Percentiles rank a stretch among this genome's conserved stretches.
Evolutionary conservation across 1,140 invertebrate genomes (phyloP).

Genomic region (Chrysoperla carnea): DNA sequence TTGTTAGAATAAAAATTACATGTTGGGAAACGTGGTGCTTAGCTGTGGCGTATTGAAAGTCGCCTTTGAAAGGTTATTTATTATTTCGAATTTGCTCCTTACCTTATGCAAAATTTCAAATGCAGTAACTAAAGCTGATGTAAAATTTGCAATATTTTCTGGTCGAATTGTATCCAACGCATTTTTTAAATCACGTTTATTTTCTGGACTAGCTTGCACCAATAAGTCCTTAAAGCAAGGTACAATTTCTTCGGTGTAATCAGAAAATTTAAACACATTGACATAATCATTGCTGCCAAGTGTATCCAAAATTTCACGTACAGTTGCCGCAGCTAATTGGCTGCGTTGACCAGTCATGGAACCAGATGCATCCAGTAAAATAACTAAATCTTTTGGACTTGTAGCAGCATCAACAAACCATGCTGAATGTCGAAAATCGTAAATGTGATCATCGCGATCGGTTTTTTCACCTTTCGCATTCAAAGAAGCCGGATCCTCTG

Average conservation of each 20-base stretch:
- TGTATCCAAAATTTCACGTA: constrained; percentile 79
- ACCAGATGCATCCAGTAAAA: constrained; percentile 78
- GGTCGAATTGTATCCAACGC: constrained; percentile 45
- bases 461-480: constrained; percentile 18
- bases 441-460: constrained; percentile 48
- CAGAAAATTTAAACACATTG: constrained; percentile 75
- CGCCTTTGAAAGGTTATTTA: too few species aligned
- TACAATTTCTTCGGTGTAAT: constrained; percentile 54
- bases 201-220: constrained; percentile 75
- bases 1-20: too few species aligned
- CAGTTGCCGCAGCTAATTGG: constrained; percentile 70
- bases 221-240: constrained; percentile 76
- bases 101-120: constrained; percentile 86
- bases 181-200: constrained; percentile 66
- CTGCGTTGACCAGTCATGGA: constrained; percentile 74
- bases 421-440: constrained; percentile 71
- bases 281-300: constrained; percentile 93
- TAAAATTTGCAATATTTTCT: constrained; percentile 80
- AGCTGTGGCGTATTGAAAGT: too few species aligned
- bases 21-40: too few species aligned
- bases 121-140: constrained; percentile 70
- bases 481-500: constrained; percentile 31
- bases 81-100: too few species aligned
- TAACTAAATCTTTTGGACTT: constrained; percentile 89
- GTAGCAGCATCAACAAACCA: constrained; percentile 95